These are phyloP conservation scores for Schizopygopsis pylzovi DNA, from an alignment of 2,797 vertebrate species.

Conservation along the genomic window DNA sequence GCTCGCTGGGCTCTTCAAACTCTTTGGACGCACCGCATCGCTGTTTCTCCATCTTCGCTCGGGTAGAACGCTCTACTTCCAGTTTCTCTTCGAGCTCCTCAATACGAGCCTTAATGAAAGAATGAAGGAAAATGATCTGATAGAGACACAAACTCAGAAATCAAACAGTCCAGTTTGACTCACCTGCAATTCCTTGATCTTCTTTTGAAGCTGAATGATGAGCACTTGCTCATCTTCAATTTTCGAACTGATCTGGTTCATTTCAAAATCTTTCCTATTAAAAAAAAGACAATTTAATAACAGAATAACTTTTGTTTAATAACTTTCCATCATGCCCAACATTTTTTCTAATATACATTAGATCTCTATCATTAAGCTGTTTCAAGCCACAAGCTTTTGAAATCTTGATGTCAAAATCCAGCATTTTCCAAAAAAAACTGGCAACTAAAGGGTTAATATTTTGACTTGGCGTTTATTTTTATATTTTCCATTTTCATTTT, in stretches of 20 bases:
- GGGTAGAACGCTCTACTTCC: slow-evolving; percentile 85
- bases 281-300: not conserved
- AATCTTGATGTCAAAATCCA: no score
- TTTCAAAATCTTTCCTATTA: slow-evolving; percentile 90
- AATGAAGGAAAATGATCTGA: not conserved
- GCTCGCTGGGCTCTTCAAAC: slow-evolving; percentile 91
- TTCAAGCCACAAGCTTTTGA: no score
- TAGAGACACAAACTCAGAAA: not conserved
- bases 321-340: no score
- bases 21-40: slow-evolving; percentile 84
- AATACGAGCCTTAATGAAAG: slow-evolving; percentile 80
- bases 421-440: no score
- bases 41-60: slow-evolving; percentile 93
- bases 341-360: no score
- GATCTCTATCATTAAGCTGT: no score
- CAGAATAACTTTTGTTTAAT: no score
- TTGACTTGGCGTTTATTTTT: not conserved
- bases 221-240: slow-evolving; percentile 89
- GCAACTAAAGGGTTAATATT: not conserved
- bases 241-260: slow-evolving; percentile 84
- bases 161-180: not conserved
- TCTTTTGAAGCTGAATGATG: slow-evolving; percentile 89
- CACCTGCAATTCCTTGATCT: slow-evolving; percentile 93
- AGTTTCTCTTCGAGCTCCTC: slow-evolving; percentile 95
- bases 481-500: not conserved